Base-by-base conservation (phyloP, 2,113 vertebrate species). In the Pycnonotus jocosus region DNA sequence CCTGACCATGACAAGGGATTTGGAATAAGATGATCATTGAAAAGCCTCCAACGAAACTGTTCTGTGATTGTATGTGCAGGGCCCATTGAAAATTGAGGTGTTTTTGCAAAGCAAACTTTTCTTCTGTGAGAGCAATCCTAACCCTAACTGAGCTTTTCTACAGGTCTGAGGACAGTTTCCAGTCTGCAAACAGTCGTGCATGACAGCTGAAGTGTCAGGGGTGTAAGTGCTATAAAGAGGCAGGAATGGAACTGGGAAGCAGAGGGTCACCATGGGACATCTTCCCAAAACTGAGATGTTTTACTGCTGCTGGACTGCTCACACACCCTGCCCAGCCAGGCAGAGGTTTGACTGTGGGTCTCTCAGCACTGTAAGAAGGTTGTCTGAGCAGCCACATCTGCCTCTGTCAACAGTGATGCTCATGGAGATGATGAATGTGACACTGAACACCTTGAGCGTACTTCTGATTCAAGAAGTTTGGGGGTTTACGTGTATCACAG, bases 391-490 rank as follows among this genome's bases (percentile, higher is more conserved):
- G 24, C 64, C 68, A 81, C 91, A 83, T 90, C 79, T 77, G 66
- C 74, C 45, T 88, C 90, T 88, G 85, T 88, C 90, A 92, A 42
- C 66, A 73, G 54, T 35, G 76, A 86, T 2, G 15, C 38, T 90
- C 68, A 21, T 22, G 31, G 82, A 40, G 44, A 47, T 90, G 91
- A 97, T 94, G 88, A 69, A 95, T 97, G 60, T 88, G 92, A 73
- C 92, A 95, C 33, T 31, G 72, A 97, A 88, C 76, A 96, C 92
- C 80, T 90, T 93, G 76, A 94, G 51, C 24, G 27, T 94, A 90
- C 64, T 86, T 97, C 80, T 90, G 80, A 93, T 96, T 86, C 64
- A 88, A 95, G 79, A 95, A 97, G 71, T 96, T 96, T 93, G 76
- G 88, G 82, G 80, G 60, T 73, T 97, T 95, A 92, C 68, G 83